Evolutionary conservation across 2,797 vertebrate species (phyloP).

Genomic region (Alauda arvensis): DNA sequence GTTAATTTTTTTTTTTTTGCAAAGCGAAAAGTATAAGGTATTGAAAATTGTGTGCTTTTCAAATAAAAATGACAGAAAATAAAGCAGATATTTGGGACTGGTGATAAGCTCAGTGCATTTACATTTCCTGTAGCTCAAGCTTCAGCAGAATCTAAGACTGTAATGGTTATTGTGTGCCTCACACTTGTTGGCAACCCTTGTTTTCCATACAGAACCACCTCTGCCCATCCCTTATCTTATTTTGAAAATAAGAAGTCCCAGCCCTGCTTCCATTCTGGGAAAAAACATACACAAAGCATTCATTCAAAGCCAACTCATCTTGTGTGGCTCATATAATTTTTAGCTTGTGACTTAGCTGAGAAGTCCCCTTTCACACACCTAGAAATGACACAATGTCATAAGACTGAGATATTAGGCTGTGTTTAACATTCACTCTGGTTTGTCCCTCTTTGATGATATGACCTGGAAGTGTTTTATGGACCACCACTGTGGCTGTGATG

Average conservation of each 20-base stretch:
- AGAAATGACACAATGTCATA: not conserved
- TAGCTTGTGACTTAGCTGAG: not conserved
- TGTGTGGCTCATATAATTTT: not conserved
- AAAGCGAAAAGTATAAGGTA: not conserved
- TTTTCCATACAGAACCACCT: not conserved
- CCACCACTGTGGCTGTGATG: not conserved
- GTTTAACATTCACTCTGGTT: not conserved
- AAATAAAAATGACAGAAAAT: not conserved
- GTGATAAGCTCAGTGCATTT: not conserved
- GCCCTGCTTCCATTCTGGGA: not conserved
- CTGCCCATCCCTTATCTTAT: not conserved
- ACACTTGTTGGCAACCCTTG: accelerated
- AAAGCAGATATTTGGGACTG: not conserved
- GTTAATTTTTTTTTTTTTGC: not conserved
- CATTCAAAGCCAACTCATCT: not conserved
- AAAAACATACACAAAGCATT: not conserved
- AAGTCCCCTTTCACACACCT: not conserved
- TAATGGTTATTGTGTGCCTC: not conserved
- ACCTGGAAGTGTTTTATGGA: not conserved
- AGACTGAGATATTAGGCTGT: not conserved
- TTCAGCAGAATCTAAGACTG: not conserved
- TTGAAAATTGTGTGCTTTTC: not conserved
- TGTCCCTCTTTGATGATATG: not conserved
- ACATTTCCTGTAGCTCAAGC: not conserved
- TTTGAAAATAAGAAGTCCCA: not conserved